Base-by-base conservation (phyloP, 2,888 invertebrate species). In the Cancer borealis region DNA sequence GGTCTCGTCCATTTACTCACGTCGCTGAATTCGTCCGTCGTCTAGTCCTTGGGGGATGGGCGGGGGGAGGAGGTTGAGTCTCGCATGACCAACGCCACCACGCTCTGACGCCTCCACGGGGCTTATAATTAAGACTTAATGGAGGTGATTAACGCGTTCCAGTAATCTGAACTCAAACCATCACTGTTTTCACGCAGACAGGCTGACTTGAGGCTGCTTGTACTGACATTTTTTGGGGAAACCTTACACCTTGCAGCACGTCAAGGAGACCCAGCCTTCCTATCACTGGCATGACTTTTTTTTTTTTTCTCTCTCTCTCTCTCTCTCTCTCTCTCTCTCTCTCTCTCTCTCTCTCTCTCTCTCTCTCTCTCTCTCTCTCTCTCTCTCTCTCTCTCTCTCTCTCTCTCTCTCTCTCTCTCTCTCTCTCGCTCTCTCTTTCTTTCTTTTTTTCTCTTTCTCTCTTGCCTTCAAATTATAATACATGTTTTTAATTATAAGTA, bases 291-390 rank as follows among this genome's bases (percentile, higher is more conserved):
- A 66, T 66, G 5, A 1, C n/a, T 66, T 21, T 66, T 66, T 66
- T 8, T 79, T 30, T 79, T 30, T 79, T 30, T 79, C 79, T 79
- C 30, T 79, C 30, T 30, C 26, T 79, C 79, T 66, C 66, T 66
- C 66, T 66, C 66, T 66, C 30, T 79, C 79, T 79, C 79, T 79
- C 79, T 79, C 79, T 79, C 30, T 79, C 30, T 30, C 26, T 79
- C 79, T 66, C 66, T 66, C 66, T 66, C 66, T 66, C 66, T 66
- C 66, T 66, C 66, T 66, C 66, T 66, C 66, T 66, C 66, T 66
- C 66, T 66, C n/a, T n/a, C n/a, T n/a, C n/a, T n/a, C n/a, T n/a
- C n/a, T n/a, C n/a, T n/a, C n/a, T n/a, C n/a, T n/a, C n/a, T n/a
- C 66, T 66, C 66, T 66, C 66, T 66, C 66, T 66, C 66, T 66